phyloP scores from a whole-genome alignment of 1,140 invertebrate genomes.

The Rhagoletis pomonella region DNA sequence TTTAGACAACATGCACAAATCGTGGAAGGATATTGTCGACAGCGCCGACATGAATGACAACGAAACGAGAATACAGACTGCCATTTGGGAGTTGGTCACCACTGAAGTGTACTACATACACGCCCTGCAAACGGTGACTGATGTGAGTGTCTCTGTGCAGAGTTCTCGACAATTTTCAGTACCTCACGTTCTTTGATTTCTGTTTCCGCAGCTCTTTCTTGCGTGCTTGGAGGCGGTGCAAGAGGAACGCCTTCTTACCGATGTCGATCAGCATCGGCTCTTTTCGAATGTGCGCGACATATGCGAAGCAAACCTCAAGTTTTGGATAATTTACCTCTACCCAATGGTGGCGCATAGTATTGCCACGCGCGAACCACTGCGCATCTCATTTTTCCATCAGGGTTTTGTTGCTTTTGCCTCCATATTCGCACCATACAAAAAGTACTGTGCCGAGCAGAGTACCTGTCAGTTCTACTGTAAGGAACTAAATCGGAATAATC shows the following conservation, averaged over 20 bases:
- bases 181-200: neutral
- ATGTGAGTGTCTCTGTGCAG: conserved; percentile 78
- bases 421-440: conserved; percentile 84
- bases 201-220: conserved; percentile 82
- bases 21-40: conserved; percentile 80
- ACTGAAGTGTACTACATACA: conserved; percentile 92
- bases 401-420: conserved; percentile 81
- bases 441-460: conserved; percentile 90
- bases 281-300: conserved; percentile 92
- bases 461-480: conserved; percentile 91
- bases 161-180: neutral
- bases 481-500: conserved; percentile 87
- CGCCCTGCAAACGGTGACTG: conserved; percentile 88
- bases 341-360: conserved; percentile 77
- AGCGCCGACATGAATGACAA: conserved; percentile 80
- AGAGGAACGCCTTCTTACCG: conserved; percentile 83
- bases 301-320: conserved; percentile 83
- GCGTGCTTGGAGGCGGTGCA: conserved; percentile 88
- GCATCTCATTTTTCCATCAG: conserved; percentile 69
- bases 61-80: conserved; percentile 90
- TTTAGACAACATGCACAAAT: conserved; percentile 69
- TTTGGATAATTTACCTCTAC: conserved; percentile 85
- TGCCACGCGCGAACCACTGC: conserved; percentile 64
- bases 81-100: conserved; percentile 92
- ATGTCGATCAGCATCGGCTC: conserved; percentile 86